These are phyloP conservation scores for Ivindomyrus marchei DNA, from an alignment of 2,113 vertebrate genomes.

Conservation along the genomic window DNA sequence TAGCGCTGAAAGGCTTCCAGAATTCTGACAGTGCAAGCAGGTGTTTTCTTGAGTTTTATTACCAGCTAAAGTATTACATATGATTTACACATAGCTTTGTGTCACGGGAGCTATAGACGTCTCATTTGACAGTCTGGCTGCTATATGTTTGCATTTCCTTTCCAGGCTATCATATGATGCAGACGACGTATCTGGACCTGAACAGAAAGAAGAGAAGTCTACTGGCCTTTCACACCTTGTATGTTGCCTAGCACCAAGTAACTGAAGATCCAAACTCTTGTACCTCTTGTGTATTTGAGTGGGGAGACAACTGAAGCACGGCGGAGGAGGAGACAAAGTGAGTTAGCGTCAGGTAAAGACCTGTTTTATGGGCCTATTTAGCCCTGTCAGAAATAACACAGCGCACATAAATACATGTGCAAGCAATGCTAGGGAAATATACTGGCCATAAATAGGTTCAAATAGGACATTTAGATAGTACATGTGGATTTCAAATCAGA, in stretches of 20 bases:
- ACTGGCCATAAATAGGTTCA: neutral
- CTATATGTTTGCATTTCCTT: neutral
- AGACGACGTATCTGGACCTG: neutral
- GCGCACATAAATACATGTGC: neutral
- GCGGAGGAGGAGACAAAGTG: neutral
- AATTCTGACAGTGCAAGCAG: neutral
- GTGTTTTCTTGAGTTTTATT: neutral
- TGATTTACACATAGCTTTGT: neutral
- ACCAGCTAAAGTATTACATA: neutral
- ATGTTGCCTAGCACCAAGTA: constrained; percentile 58
- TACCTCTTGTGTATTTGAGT: neutral
- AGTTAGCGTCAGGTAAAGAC: neutral
- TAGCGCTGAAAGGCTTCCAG: neutral
- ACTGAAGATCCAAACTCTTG: constrained; percentile 46
- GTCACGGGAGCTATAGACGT: neutral
- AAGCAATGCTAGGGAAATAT: neutral
- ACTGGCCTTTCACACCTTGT: neutral
- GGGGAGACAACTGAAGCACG: neutral
- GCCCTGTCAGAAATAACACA: neutral
- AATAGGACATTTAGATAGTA: neutral
- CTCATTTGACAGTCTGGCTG: neutral
- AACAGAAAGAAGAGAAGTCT: neutral
- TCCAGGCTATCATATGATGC: neutral
- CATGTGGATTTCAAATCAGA: neutral
- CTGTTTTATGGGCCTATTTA: neutral